Percentiles rank a stretch among this genome's conserved stretches.
phyloP scores from a whole-genome alignment of 2,888 invertebrate species.

The Geotrupes spiniger region DNA sequence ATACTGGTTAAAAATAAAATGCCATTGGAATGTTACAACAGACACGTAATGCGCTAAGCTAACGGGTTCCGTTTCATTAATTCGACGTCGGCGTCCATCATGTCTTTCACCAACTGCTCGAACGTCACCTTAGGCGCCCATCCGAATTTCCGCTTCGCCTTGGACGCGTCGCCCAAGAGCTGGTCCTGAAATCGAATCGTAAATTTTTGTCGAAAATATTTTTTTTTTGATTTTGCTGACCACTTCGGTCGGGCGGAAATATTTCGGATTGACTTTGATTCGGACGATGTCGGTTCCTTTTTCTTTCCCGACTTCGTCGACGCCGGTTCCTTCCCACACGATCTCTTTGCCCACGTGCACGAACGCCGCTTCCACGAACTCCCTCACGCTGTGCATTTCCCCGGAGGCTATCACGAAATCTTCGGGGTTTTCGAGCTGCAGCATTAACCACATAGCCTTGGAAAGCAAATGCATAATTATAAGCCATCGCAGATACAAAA shows the following conservation, averaged over 20 bases:
- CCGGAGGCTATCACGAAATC: slow-evolving; percentile 98
- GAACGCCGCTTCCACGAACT: slow-evolving; percentile 94
- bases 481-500: too few relatives aligned
- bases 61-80: slow-evolving; percentile 89
- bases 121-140: slow-evolving; percentile 87
- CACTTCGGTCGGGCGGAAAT: slow-evolving; percentile 97
- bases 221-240: slow-evolving; percentile 53
- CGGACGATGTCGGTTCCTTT: slow-evolving; percentile 70
- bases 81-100: slow-evolving; percentile 88
- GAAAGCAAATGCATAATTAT: slow-evolving; percentile 5
- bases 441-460: slow-evolving; percentile 98
- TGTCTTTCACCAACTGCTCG: slow-evolving; percentile 83
- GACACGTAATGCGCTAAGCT: slow-evolving; percentile 66
- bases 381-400: slow-evolving; percentile 89
- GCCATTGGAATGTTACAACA: too few relatives aligned
- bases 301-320: slow-evolving; percentile 75
- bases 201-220: background rate
- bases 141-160: slow-evolving; percentile 81
- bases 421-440: slow-evolving; percentile 86
- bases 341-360: slow-evolving; percentile 75
- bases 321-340: slow-evolving; percentile 84
- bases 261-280: slow-evolving; percentile 88
- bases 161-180: slow-evolving; percentile 88
- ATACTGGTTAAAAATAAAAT: too few relatives aligned
- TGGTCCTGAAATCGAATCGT: slow-evolving; percentile 61